Base-by-base conservation (phyloP, 2,888 invertebrate genomes). In the Stenolophus ochropezus region DNA sequence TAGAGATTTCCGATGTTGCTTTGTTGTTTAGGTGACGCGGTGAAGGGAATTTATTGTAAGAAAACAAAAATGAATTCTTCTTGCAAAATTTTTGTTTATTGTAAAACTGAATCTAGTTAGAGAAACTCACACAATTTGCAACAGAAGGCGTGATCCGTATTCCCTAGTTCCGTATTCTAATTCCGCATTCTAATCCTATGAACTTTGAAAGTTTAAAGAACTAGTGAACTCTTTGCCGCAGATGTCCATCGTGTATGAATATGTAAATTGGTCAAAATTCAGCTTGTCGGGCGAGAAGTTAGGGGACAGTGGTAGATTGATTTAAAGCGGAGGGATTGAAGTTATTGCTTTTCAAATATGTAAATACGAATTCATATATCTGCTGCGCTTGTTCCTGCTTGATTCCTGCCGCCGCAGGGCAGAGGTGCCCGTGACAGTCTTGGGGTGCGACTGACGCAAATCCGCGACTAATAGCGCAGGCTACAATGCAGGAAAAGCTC, bases 231-330 rank as follows among this genome's bases (percentile, higher is more conserved):
- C 33, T n/a, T n/a, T n/a, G n/a, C n/a, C n/a, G 11, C 33, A 42
- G 33, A 42, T 42, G 33, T 42, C 33, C 33, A 4, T 42, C 11
- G 33, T 42, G 83, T 82, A 85, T 85, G 85, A 86, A 86, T 86
- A 86, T 86, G 86, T 85, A 86, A 86, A 86, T 86, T 86, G 86
- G 84, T 84, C 85, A 84, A 86, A 87, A 87, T 87, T 86, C 85
- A 85, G 86, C 86, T 86, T 86, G 86, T 86, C 85, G 85, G 84
- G 84, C 85, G 83, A 84, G 74, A 84, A 85, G 84, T 84, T 84
- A 75, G 81, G 83, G 82, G 83, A 84, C 84, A 81, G 51, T 81
- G 83, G 83, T 83, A 84, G 85, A 86, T 85, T 86, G 86, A 85
- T 85, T 85, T 85, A 85, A 85, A 85, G 82, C 85, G 84, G 85